phyloP scores from a whole-genome alignment of 2,113 vertebrate genomes.

The Numenius arquata region DNA sequence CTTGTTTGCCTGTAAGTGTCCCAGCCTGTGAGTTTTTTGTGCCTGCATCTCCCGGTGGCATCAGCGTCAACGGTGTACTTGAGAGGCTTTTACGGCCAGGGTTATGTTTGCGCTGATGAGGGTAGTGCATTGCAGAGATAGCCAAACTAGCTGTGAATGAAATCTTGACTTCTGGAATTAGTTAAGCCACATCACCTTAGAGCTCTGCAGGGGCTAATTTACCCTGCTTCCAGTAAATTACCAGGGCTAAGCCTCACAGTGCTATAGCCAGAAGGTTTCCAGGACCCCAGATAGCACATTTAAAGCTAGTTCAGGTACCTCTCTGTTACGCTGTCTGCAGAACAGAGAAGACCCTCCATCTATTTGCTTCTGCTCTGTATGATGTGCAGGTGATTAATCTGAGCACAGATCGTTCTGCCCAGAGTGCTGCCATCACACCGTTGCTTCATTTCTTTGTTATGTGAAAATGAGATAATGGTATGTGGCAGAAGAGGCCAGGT shows the following conservation, averaged over 20 bases:
- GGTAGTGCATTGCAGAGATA: neutral
- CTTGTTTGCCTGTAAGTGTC: neutral
- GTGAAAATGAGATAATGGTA: neutral
- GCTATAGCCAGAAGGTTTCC: neutral
- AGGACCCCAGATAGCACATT: neutral
- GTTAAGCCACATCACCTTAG: neutral
- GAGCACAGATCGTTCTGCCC: neutral
- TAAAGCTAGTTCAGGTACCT: neutral
- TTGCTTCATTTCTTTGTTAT: neutral
- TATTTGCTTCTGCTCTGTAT: neutral
- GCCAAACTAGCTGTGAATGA: neutral
- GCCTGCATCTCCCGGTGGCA: neutral
- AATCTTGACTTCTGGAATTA: neutral
- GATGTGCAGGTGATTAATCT: neutral
- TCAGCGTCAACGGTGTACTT: neutral
- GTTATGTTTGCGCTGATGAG: neutral
- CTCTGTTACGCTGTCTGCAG: neutral
- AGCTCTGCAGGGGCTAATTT: neutral
- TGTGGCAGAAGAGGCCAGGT: neutral
- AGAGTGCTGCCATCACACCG: neutral
- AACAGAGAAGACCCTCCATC: neutral
- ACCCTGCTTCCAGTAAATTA: neutral
- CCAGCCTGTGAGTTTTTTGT: neutral
- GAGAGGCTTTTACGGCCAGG: neutral
- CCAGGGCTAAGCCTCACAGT: neutral